Conservation (phyloP, 2,797 vertebrate genomes). For the Lagodon rhomboides region DNA sequence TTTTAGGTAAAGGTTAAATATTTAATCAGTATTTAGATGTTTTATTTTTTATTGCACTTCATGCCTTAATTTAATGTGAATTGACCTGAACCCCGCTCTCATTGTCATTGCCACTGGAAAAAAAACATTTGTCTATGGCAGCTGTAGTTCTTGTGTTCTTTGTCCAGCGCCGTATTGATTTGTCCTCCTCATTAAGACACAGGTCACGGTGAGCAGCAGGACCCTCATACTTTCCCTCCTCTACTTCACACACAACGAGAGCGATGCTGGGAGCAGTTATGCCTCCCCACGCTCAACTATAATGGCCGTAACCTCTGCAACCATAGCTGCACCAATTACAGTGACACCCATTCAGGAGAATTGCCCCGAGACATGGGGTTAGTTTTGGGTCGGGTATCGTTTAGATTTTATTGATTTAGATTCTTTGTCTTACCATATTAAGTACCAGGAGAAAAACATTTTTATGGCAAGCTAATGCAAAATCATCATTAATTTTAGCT, state of each 20-base stretch:
- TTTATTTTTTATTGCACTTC: slow-evolving; percentile 21
- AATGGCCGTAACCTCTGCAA: slow-evolving; percentile 69
- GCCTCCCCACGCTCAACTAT: slow-evolving; percentile 69
- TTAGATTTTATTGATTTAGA: slow-evolving; percentile 59
- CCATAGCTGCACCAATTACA: slow-evolving; percentile 77
- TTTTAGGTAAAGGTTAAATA: not conserved
- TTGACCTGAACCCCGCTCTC: slow-evolving; percentile 31
- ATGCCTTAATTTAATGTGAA: slow-evolving; percentile 52
- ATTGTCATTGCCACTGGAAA: slow-evolving; percentile 37
- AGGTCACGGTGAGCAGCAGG: slow-evolving; percentile 72
- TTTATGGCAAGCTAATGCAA: not conserved
- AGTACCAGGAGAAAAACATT: not conserved
- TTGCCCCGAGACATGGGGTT: slow-evolving; percentile 53
- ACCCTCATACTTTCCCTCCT: slow-evolving; percentile 64
- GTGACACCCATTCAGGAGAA: slow-evolving; percentile 53
- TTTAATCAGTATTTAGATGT: not conserved
- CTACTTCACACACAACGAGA: slow-evolving; percentile 75
- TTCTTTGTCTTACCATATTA: slow-evolving; percentile 6
- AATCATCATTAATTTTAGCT: not conserved
- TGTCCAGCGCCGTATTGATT: slow-evolving; percentile 79
- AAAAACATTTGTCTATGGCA: slow-evolving; percentile 50
- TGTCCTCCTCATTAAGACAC: slow-evolving; percentile 81
- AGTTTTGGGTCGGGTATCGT: slow-evolving; percentile 32
- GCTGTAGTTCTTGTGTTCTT: slow-evolving; percentile 57
- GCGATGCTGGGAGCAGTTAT: slow-evolving; percentile 62